phyloP scores from a whole-genome alignment of 2,113 vertebrate species.

The Tretioscincus oriximinensis region DNA sequence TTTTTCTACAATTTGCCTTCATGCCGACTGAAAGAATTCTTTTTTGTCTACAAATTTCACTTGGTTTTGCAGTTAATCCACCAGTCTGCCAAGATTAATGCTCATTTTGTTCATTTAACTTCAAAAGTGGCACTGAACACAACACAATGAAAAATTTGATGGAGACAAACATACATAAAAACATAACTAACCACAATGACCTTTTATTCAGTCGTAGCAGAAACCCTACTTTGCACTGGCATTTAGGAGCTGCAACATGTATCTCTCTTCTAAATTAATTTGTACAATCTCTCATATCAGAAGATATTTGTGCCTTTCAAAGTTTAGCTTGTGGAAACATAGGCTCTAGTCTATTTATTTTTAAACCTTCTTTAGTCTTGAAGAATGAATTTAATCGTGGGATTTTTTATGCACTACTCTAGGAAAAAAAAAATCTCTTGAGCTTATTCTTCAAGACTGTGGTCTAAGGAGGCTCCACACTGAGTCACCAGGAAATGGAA shows the following conservation, averaged over 20 bases:
- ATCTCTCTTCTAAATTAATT: neutral
- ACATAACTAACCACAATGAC: conserved; percentile 4
- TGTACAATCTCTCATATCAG: conserved; percentile 10
- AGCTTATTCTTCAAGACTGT: no score
- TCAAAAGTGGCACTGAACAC: neutral
- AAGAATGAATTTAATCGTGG: no score
- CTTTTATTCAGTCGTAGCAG: conserved; percentile 2
- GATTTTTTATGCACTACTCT: no score
- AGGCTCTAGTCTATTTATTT: neutral
- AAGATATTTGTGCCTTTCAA: conserved; percentile 41
- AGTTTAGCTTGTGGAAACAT: conserved; percentile 28
- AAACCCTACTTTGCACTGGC: neutral
- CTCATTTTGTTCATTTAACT: neutral
- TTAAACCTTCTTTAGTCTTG: no score
- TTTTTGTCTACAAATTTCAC: conserved; percentile 11
- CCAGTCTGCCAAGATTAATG: conserved; percentile 7
- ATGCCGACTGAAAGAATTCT: conserved; percentile 29
- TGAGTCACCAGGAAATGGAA: no score
- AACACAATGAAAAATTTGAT: neutral
- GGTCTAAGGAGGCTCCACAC: no score
- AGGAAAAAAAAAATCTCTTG: no score
- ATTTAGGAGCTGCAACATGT: neutral
- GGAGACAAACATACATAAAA: neutral
- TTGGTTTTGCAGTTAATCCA: conserved; percentile 26
- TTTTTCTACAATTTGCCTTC: conserved; percentile 2